phyloP scores from a whole-genome alignment of 2,888 invertebrate species.

The Andricus quercusramuli region DNA sequence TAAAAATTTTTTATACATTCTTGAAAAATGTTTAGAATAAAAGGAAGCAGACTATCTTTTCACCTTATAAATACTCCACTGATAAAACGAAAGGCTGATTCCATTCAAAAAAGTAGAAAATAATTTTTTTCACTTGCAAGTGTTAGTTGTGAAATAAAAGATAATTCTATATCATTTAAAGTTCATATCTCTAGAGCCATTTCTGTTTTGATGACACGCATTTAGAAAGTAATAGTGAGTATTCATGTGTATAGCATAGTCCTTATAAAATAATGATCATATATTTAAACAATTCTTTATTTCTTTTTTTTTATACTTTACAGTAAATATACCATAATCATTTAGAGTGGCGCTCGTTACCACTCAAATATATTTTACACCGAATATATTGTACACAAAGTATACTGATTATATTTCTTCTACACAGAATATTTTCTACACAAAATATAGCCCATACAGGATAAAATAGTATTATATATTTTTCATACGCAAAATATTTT shows the following conservation, averaged over 20 bases:
- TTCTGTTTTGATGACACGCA: not conserved
- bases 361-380: too few species aligned
- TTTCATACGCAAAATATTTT: too few species aligned
- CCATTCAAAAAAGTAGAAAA: not conserved
- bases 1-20: not conserved
- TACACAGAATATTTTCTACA: too few species aligned
- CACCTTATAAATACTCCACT: conserved; percentile 18
- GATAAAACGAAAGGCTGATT: not conserved
- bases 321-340: not conserved
- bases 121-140: not conserved
- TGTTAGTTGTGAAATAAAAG: not conserved
- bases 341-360: not conserved
- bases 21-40: not conserved
- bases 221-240: not conserved
- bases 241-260: not conserved
- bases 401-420: too few species aligned
- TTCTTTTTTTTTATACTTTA: not conserved
- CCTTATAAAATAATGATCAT: not conserved
- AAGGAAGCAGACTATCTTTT: not conserved
- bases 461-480: too few species aligned
- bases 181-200: conserved; percentile 4
- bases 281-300: not conserved
- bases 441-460: too few species aligned
- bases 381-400: too few species aligned
- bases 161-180: not conserved